These are phyloP conservation scores for Ips typographus DNA, from an alignment of 1,140 invertebrate species.

Conservation along the genomic window DNA sequence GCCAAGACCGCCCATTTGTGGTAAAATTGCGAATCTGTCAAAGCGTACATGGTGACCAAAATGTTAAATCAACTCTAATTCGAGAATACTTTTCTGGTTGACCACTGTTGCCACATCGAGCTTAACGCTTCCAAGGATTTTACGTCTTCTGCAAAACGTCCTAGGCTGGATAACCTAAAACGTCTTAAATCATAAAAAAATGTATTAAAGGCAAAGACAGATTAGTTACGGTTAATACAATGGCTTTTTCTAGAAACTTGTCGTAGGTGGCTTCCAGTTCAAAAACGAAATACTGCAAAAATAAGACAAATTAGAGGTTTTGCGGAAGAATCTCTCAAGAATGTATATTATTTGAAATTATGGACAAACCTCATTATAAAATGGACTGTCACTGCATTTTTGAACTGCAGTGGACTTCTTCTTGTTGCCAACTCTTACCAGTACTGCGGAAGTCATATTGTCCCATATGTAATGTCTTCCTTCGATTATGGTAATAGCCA, in stretches of 20 bases:
- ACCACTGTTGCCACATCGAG: conserved; percentile 72
- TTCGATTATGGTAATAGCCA: conserved; percentile 58
- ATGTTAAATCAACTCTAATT: conserved; percentile 6
- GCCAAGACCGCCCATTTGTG: conserved; percentile 79
- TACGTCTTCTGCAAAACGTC: conserved; percentile 43
- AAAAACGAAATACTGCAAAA: conserved; percentile 68
- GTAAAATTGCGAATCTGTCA: conserved; percentile 72
- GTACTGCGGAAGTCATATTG: conserved; percentile 59
- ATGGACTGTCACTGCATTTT: conserved; percentile 59
- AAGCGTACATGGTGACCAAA: neutral
- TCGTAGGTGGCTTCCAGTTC: conserved; percentile 60
- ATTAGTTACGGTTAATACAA: conserved; percentile 54
- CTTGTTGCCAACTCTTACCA: conserved; percentile 59
- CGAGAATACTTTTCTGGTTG: conserved; percentile 63
- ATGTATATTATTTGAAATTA: neutral
- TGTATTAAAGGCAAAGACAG: too few species aligned
- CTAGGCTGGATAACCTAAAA: conserved; percentile 45
- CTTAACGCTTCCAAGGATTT: conserved; percentile 65
- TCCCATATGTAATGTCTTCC: conserved; percentile 55
- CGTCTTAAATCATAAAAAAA: too few species aligned
- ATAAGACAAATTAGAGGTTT: neutral
- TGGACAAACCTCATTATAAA: conserved; percentile 60
- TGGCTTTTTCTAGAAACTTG: conserved; percentile 53
- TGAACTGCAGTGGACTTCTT: conserved; percentile 57
- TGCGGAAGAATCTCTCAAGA: neutral